A percentile compares a stretch with the other conserved stretches of the same genome.
Conservation (phyloP, 2,797 vertebrate species). For the Apogon talboti region DNA sequence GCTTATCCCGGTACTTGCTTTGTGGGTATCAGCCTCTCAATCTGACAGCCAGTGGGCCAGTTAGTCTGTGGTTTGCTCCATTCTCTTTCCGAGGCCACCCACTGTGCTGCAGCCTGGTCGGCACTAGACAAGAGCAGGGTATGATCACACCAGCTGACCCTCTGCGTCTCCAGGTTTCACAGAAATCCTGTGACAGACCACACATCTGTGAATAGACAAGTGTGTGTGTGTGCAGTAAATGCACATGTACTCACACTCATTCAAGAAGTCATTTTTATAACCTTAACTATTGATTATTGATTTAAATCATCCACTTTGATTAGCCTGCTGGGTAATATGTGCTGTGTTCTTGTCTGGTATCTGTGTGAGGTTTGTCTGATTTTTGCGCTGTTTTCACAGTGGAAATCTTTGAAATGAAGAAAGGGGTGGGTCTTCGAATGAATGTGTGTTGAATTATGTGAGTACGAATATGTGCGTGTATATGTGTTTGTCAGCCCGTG, state of each 20-base stretch:
- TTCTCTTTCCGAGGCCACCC: constrained; percentile 67
- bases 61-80: constrained; percentile 20
- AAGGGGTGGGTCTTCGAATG: constrained; percentile 3
- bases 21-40: constrained; percentile 14
- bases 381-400: constrained; percentile 7
- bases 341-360: background rate
- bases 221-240: background rate
- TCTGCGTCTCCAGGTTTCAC: constrained; percentile 57
- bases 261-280: constrained; percentile 8
- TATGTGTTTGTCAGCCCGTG: constrained; percentile 54
- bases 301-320: constrained; percentile 24
- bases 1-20: constrained; percentile 30
- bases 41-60: constrained; percentile 21
- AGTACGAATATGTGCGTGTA: constrained; percentile 17
- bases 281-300: constrained; percentile 22
- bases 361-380: background rate
- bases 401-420: constrained; percentile 12
- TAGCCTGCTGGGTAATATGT: background rate
- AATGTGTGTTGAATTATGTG: constrained; percentile 22
- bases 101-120: constrained; percentile 27
- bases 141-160: constrained; percentile 61
- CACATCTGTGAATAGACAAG: background rate
- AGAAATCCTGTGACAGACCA: constrained; percentile 45
- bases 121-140: constrained; percentile 44
- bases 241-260: background rate